These are phyloP conservation scores for Mantis religiosa DNA, from an alignment of 2,888 invertebrate species.

Conservation along the genomic window DNA sequence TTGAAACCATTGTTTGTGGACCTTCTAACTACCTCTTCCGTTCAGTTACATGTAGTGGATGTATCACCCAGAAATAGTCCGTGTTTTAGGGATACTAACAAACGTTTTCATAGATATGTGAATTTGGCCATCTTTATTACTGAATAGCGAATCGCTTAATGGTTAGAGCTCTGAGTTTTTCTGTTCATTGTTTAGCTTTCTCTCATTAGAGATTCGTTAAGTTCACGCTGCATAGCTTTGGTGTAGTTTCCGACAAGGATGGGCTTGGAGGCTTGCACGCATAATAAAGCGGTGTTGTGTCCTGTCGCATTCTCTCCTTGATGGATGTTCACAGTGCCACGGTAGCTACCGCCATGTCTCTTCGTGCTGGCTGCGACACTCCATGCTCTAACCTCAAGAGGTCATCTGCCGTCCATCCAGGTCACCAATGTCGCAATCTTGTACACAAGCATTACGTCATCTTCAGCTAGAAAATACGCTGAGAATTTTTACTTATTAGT, in stretches of 20 bases:
- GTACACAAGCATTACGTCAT: not conserved
- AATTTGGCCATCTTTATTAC: no score
- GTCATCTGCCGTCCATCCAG: not conserved
- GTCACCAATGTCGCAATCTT: not conserved
- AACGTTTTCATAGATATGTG: no score
- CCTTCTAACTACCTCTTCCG: no score
- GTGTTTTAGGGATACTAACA: no score
- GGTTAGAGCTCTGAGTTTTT: no score
- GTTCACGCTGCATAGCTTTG: not conserved
- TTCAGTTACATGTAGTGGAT: no score
- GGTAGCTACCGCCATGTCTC: not conserved
- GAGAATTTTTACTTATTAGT: no score
- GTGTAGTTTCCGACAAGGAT: not conserved
- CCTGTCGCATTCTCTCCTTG: not conserved
- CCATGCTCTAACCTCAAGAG: not conserved
- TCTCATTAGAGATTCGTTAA: not conserved
- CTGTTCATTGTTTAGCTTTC: not conserved
- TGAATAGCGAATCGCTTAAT: no score
- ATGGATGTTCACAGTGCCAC: not conserved
- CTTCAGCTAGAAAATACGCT: no score
- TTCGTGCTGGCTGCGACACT: not conserved
- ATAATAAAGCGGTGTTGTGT: not conserved
- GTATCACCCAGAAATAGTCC: no score
- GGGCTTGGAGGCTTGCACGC: not conserved
- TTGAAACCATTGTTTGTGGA: no score